Percentiles rank a stretch among this genome's conserved stretches.
Evolutionary conservation across 2,888 invertebrate genomes (phyloP).

Genomic region (Trimorus sp.): DNA sequence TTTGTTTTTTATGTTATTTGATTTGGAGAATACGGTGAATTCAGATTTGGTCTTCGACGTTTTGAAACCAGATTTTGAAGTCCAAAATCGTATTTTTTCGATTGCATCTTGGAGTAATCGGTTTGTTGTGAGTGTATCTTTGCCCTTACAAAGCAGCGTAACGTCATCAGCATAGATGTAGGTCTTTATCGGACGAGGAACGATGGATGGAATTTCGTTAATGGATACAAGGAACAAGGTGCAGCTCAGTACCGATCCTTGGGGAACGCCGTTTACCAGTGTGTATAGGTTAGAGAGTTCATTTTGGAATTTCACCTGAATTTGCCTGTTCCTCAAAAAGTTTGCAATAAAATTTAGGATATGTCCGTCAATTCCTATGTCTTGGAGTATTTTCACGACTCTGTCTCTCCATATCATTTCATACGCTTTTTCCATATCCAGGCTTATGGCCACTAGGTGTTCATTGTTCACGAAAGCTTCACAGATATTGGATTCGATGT

Average conservation of each 20-base stretch:
- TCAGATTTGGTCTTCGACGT: conserved; percentile 3
- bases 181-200: neutral
- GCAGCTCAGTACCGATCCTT: neutral
- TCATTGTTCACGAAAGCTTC: too few species aligned
- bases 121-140: neutral
- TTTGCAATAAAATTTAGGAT: neutral
- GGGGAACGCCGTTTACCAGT: conserved; percentile 1
- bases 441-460: too few species aligned
- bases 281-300: neutral
- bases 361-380: neutral
- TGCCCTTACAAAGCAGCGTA: neutral
- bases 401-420: too few species aligned
- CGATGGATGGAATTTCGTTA: neutral
- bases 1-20: neutral
- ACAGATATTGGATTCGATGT: too few species aligned
- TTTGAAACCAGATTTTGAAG: neutral
- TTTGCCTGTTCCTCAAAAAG: neutral
- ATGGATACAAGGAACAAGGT: conserved; percentile 1
- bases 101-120: neutral
- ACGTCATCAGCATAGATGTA: conserved; percentile 8
- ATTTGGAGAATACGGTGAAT: conserved; percentile 14
- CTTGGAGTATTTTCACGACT: too few species aligned
- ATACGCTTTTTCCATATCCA: too few species aligned
- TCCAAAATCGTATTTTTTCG: neutral
- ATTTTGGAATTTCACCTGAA: conserved; percentile 8